Base-by-base conservation (phyloP, 2,113 vertebrate species). In the Natator depressus region DNA sequence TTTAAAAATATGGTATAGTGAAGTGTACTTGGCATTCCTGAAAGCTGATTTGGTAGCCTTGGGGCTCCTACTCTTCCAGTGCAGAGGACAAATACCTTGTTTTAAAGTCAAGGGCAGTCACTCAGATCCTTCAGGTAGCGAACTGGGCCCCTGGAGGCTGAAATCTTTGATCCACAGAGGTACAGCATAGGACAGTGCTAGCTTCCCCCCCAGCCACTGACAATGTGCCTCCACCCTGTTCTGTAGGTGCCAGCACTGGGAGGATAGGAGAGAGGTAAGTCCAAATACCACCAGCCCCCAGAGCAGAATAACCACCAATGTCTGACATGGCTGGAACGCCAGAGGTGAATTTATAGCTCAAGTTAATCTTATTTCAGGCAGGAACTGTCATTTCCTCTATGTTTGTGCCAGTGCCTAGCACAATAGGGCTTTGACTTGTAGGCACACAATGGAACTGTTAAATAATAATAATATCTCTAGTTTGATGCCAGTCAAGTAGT, bases 331-430 rank as follows among this genome's bases (percentile, higher is more conserved):
- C 50, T 80, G 92, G 85, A 82, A 55, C 31, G 31, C 12, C 50
- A 6, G 17, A 2, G 3, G 3, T 16, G 49, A 50, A 87, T 81
- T 16, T 4, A 19, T 10, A 72, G 24, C 27, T 7, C 5, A 69
- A 62, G 35, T 11, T 51, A 0, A 0, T 31, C 27, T 42, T 51
- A 65, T n/a, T 65, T 22, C 5, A 42, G n/a, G 87, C 0, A 0
- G 24, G 3, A 2, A 0, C 0, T 38, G 6, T 53, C 25, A 27
- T 72, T 22, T 72, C 65, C 42, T 84, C 12, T 83, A 47, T 38
- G 83, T 10, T 78, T 25, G 75, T 78, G 11, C 42, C 38, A 46
- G 24, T 47, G 9, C 20, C 72, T 76, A 46, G 38, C 24, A 24
- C 72, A 46, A 38, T 19, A 72, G n/a, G 4, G 35, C 3, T 69